These are phyloP conservation scores for Lonchura striata DNA, from an alignment of 2,113 vertebrate genomes.

Conservation along the genomic window DNA sequence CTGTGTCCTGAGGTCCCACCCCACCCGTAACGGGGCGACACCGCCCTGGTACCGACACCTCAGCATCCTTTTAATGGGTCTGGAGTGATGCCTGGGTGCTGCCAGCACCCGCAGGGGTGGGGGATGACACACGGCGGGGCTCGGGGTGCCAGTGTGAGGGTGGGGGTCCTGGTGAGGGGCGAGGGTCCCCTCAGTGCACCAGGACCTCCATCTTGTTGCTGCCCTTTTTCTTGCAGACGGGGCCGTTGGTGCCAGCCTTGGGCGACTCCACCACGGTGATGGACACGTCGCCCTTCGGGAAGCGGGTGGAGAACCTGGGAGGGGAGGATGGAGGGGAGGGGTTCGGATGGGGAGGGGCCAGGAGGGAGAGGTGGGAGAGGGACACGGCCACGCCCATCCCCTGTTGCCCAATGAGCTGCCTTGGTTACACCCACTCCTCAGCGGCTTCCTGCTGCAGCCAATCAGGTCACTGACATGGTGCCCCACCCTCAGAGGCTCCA, in stretches of 20 bases:
- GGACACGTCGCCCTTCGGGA: constrained; percentile 53
- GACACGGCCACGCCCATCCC: rapidly evolving
- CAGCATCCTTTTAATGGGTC: neutral
- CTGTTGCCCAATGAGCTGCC: neutral
- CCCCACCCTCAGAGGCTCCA: neutral
- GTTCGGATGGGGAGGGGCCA: too few relatives aligned
- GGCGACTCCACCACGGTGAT: constrained; percentile 66
- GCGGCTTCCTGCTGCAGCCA: neutral
- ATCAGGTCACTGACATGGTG: neutral
- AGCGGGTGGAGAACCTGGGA: constrained; percentile 71
- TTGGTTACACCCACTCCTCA: neutral
- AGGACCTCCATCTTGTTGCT: constrained; percentile 70
- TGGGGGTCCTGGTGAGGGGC: rapidly evolving
- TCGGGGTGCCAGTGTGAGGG: rapidly evolving
- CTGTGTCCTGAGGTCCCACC: neutral
- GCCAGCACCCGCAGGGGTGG: rapidly evolving
- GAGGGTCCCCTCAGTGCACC: constrained; percentile 37
- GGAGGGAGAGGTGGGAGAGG: neutral
- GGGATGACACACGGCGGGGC: rapidly evolving
- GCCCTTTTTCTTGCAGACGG: constrained; percentile 72
- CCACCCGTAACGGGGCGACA: rapidly evolving
- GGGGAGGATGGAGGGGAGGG: neutral
- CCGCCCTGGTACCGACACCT: rapidly evolving
- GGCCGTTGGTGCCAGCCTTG: neutral
- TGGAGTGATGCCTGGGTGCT: rapidly evolving